A percentile compares a stretch with the other conserved stretches of the same genome.
These are phyloP conservation scores for Peromyscus nudipes DNA, from an alignment of 2,797 vertebrate genomes.

Conservation along the genomic window DNA sequence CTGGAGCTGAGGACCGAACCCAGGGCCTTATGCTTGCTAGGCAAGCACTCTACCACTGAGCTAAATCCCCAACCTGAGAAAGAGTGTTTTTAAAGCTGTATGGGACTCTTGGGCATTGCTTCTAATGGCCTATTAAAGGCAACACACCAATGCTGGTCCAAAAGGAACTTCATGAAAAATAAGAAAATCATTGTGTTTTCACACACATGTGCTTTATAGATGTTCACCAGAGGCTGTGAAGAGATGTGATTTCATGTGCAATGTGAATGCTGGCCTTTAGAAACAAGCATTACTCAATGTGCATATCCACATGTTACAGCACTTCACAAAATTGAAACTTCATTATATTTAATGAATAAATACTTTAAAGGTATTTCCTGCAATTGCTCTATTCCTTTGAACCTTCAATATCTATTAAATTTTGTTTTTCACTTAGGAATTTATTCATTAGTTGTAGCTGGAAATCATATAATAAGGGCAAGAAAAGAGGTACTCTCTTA, in stretches of 20 bases:
- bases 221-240: not conserved
- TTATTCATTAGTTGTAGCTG: not conserved
- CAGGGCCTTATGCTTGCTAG: too few relatives aligned
- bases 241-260: not conserved
- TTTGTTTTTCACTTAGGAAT: not conserved
- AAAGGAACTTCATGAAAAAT: not conserved
- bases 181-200: not conserved
- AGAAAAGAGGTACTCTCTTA: not conserved
- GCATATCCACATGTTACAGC: fast-evolving
- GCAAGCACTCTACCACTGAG: too few relatives aligned
- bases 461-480: not conserved
- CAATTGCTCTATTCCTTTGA: not conserved
- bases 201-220: not conserved
- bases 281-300: fast-evolving
- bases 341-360: not conserved
- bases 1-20: too few relatives aligned
- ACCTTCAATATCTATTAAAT: not conserved
- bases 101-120: not conserved
- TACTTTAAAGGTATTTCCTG: not conserved
- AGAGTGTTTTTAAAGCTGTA: not conserved
- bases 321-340: not conserved
- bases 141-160: not conserved
- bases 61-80: too few relatives aligned
- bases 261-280: not conserved
- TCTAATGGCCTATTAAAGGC: not conserved